phyloP scores from a whole-genome alignment of 2,797 vertebrate genomes.

The Esox masquinongy region DNA sequence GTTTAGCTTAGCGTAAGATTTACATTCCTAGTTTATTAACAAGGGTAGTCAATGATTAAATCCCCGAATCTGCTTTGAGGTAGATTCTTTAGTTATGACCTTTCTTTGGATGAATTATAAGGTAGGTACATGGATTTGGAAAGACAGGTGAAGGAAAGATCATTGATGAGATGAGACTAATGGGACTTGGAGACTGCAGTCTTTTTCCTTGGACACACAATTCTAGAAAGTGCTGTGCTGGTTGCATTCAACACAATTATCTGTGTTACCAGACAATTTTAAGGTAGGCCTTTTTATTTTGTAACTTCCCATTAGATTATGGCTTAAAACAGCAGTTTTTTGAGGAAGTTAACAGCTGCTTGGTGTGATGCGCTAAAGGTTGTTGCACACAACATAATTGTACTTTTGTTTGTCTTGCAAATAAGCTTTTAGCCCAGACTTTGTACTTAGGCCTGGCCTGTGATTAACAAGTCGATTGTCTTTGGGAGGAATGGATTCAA shows the following conservation, averaged over 20 bases:
- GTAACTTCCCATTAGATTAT: background rate
- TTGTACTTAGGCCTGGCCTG: slow-evolving; percentile 44
- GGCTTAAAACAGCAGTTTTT: background rate
- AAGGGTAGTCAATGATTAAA: no score
- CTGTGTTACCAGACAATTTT: background rate
- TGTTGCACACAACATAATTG: slow-evolving; percentile 9
- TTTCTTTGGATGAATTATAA: background rate
- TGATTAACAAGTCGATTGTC: slow-evolving; percentile 46
- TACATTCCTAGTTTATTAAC: no score
- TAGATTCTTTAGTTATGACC: no score
- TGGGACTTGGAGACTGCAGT: background rate
- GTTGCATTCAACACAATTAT: no score
- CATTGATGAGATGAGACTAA: background rate
- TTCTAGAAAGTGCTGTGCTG: no score
- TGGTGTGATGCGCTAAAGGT: slow-evolving; percentile 12
- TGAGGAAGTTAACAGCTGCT: slow-evolving; percentile 11
- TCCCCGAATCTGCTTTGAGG: no score
- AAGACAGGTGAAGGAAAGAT: background rate
- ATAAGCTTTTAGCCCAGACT: slow-evolving; percentile 35
- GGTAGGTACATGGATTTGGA: background rate
- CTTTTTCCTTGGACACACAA: background rate
- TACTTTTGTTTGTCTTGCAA: slow-evolving; percentile 19
- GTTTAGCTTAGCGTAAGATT: no score
- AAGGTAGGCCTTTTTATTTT: background rate
- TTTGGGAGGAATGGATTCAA: slow-evolving; percentile 17